Evolutionary conservation across 2,888 invertebrate species (phyloP).

Genomic region (Watsonalla binaria): DNA sequence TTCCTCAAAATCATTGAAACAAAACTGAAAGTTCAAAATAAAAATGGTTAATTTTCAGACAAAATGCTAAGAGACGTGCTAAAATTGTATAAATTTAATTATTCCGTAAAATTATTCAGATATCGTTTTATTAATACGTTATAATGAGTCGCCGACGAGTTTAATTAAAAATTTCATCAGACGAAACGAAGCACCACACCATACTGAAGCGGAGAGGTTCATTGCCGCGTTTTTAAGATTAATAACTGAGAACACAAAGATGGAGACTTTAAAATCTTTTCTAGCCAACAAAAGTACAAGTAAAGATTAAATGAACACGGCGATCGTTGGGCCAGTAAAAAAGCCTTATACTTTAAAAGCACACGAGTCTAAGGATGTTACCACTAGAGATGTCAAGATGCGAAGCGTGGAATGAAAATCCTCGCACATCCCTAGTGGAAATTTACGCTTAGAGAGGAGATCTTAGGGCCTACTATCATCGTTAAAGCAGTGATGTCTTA

Average conservation of each 20-base stretch:
- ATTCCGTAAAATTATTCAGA: neutral
- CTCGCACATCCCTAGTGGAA: too few relatives aligned
- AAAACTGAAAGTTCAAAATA: too few relatives aligned
- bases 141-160: constrained; percentile 17
- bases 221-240: constrained; percentile 67
- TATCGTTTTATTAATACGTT: neutral
- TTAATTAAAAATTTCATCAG: constrained; percentile 54
- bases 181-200: constrained; percentile 43
- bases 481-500: too few relatives aligned
- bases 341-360: constrained; percentile 11
- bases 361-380: too few relatives aligned
- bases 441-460: too few relatives aligned
- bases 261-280: constrained; percentile 64
- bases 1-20: too few relatives aligned
- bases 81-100: neutral
- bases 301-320: constrained; percentile 59
- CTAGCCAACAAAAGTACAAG: constrained; percentile 51
- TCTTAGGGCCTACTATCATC: too few relatives aligned
- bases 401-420: too few relatives aligned
- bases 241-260: constrained; percentile 64
- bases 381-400: too few relatives aligned
- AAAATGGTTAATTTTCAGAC: neutral
- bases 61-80: neutral
- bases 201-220: constrained; percentile 36
- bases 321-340: constrained; percentile 28